phyloP scores from a whole-genome alignment of 2,888 invertebrate species.

The Lymantria monacha region DNA sequence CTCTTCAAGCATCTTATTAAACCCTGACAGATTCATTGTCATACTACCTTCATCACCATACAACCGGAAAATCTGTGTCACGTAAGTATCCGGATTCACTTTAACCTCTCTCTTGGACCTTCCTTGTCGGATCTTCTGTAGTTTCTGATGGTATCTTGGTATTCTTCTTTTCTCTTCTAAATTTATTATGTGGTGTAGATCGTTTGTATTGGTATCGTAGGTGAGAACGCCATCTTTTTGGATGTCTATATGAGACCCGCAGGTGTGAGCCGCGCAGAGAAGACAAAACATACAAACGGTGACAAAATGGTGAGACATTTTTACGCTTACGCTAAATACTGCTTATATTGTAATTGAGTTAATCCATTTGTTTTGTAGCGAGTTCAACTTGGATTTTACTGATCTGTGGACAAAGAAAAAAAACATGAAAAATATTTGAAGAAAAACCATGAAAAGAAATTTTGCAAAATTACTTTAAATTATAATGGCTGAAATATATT shows the following conservation, averaged over 20 bases:
- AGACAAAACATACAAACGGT: constrained; percentile 93
- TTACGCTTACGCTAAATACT: constrained; percentile 40
- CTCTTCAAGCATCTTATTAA: constrained; percentile 84
- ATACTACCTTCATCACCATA: constrained; percentile 85
- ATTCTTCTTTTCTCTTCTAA: constrained; percentile 46
- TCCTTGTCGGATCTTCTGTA: constrained; percentile 49
- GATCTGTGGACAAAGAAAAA: constrained; percentile 47
- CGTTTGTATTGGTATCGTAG: constrained; percentile 43
- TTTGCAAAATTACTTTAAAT: too few relatives aligned
- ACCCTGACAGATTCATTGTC: constrained; percentile 85
- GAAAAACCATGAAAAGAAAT: too few relatives aligned
- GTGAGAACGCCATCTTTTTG: constrained; percentile 44
- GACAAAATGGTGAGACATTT: constrained; percentile 83
- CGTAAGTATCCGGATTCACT: constrained; percentile 81
- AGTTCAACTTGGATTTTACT: constrained; percentile 19
- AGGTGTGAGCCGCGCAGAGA: constrained; percentile 89
- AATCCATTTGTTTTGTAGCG: constrained; percentile 32
- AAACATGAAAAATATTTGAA: background rate
- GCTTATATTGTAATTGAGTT: constrained; percentile 33
- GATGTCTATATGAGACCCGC: constrained; percentile 86
- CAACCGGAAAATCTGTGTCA: constrained; percentile 85
- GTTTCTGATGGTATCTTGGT: constrained; percentile 50
- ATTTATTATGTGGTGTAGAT: constrained; percentile 43
- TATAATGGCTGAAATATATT: too few relatives aligned
- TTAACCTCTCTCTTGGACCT: constrained; percentile 50